Conservation (phyloP, 2,888 invertebrate genomes). For the Parnassius mnemosyne region DNA sequence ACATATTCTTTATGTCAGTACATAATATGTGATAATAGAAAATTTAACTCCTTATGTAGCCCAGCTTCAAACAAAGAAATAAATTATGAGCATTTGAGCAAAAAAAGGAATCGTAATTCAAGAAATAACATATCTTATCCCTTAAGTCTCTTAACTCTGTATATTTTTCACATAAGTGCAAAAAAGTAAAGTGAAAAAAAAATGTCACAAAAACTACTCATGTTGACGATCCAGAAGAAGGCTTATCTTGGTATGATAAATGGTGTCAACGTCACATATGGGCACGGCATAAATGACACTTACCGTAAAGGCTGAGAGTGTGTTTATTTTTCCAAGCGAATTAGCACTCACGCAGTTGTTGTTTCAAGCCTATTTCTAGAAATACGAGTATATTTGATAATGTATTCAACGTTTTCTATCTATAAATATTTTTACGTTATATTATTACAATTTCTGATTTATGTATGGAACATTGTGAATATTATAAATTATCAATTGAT, state of each 20-base stretch:
- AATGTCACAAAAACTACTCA: slow-evolving; percentile 22
- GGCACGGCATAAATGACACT: slow-evolving; percentile 21
- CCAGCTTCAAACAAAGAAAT: too few relatives aligned
- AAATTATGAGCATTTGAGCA: too few relatives aligned
- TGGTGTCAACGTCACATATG: slow-evolving; percentile 9
- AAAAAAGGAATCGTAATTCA: not conserved
- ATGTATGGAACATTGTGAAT: too few relatives aligned
- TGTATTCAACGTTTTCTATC: too few relatives aligned
- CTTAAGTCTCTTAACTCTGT: not conserved
- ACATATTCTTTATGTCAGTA: too few relatives aligned
- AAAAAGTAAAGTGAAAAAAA: slow-evolving; percentile 14
- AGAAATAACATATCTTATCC: slow-evolving; percentile 1
- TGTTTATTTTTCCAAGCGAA: slow-evolving; percentile 83
- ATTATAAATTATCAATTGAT: too few relatives aligned
- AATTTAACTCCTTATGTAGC: too few relatives aligned
- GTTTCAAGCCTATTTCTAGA: not conserved
- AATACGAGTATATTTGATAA: not conserved
- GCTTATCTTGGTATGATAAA: slow-evolving; percentile 23
- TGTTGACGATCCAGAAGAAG: slow-evolving; percentile 22
- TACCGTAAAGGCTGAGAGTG: slow-evolving; percentile 78
- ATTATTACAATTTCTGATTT: too few relatives aligned
- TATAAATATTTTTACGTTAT: too few relatives aligned
- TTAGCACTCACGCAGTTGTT: slow-evolving; percentile 75
- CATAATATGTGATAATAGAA: too few relatives aligned
- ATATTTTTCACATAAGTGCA: slow-evolving; percentile 1